Base-by-base conservation (phyloP, 2,888 invertebrate species). In the Empis stercorea region DNA sequence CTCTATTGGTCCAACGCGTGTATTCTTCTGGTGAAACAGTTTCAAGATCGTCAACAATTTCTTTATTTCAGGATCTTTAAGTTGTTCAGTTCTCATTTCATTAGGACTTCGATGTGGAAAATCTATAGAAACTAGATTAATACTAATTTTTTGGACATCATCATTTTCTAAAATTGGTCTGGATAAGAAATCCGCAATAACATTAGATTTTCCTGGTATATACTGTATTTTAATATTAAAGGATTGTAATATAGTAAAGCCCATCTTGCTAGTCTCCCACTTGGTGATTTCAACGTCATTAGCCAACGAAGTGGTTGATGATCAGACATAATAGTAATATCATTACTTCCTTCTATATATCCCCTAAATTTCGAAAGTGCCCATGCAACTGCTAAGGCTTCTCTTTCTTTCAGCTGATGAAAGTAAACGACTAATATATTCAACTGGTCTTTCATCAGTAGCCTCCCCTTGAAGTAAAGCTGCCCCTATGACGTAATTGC, bases 241-340 rank as follows among this genome's bases (percentile, higher is more conserved):
- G 3, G 57, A 50, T 51, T 69, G 65, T 2, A 73, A 48, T n/a
- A n/a, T 10, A 55, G 49, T 10, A 72, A 39, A 1, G 65, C 64
- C 73, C 71, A 73, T 36, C 71, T 51, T 1, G 63, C 64, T 0
- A 74, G 51, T 30, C 71, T 49, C 10, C 68, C 68, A 13, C 60
- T 57, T 0, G 65, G 64, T 7, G 68, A 58, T 49, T 68, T 67
- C 5, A 69, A 34, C 0, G 56, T 54, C 50, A 66, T 51, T 9
- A 73, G 51, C 67, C 70, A 74, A 59, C 66, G 65, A 30, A 74
- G 55, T 0, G 71, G 66, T 52, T 65, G 64, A 20, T 20, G 20
- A 20, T 20, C 20, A 20, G 20, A 20, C 20, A 4, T 51, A 10
- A 51, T 71, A 72, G 51, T 72, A 71, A 1, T 62, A 3, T 50